A percentile compares a stretch with the other conserved stretches of the same genome.
phyloP scores from a whole-genome alignment of 2,113 vertebrate genomes.

The Callithrix jacchus region DNA sequence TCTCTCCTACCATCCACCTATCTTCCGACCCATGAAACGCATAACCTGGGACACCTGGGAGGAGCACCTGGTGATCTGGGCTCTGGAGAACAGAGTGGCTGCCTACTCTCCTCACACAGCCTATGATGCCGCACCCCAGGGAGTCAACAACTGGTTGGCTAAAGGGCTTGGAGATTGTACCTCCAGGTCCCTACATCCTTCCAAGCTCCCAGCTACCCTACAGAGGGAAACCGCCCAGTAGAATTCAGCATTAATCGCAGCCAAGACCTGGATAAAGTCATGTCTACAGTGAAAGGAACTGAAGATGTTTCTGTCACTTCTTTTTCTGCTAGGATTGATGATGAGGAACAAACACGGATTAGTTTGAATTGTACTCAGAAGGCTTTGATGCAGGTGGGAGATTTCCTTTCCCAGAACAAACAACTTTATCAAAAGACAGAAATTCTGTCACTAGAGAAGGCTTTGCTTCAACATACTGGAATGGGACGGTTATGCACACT shows the following conservation, averaged over 20 bases:
- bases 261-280: conserved; percentile 81
- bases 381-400: conserved; percentile 79
- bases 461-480: no score
- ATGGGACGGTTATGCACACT: no score
- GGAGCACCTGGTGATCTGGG: conserved; percentile 90
- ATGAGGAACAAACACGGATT: conserved; percentile 84
- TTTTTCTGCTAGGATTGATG: conserved; percentile 80
- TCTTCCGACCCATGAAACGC: conserved; percentile 91
- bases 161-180: conserved; percentile 85
- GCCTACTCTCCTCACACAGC: conserved; percentile 96
- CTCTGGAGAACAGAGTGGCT: conserved; percentile 90
- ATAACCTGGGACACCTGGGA: conserved; percentile 92
- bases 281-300: conserved; percentile 84
- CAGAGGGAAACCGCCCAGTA: conserved; percentile 84
- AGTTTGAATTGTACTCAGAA: conserved; percentile 89
- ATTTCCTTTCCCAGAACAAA: no score
- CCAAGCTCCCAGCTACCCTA: conserved; percentile 73
- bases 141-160: conserved; percentile 94
- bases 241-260: conserved; percentile 84
- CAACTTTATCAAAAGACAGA: no score
- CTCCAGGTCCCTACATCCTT: conserved; percentile 79
- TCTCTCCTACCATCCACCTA: conserved; percentile 94
- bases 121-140: conserved; percentile 89
- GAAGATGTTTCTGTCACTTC: conserved; percentile 81
- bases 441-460: no score